Evolutionary conservation across 2,797 vertebrate species (phyloP).

Genomic region (Rhynchonycteris naso): DNA sequence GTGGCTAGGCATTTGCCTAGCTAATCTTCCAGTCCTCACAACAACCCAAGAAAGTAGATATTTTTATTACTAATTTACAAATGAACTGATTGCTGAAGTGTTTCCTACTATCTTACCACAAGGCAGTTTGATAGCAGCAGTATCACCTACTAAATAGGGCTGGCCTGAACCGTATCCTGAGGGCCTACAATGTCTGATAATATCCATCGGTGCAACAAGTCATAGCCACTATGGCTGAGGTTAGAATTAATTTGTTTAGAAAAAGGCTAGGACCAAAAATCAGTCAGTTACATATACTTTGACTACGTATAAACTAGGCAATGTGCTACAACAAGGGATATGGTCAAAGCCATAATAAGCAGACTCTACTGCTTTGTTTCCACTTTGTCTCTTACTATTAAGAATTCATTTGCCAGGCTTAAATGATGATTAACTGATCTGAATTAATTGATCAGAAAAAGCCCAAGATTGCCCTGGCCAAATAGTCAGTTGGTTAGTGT

Average conservation of each 20-base stretch:
- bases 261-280: not conserved
- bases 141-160: not conserved
- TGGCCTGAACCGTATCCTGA: not conserved
- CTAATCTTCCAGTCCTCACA: not conserved
- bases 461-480: no score
- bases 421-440: slow-evolving; percentile 3
- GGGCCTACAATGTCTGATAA: not conserved
- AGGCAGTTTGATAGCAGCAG: not conserved
- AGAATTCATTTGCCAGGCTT: slow-evolving; percentile 15
- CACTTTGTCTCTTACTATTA: slow-evolving; percentile 1
- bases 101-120: not conserved
- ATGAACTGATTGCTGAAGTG: not conserved
- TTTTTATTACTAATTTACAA: not conserved
- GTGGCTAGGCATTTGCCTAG: not conserved
- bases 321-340: not conserved
- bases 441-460: slow-evolving; percentile 39
- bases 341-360: not conserved
- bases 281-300: not conserved
- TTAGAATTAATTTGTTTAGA: slow-evolving; percentile 17
- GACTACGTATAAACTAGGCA: not conserved
- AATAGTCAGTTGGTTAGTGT: no score
- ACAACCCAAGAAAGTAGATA: not conserved
- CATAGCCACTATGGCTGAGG: not conserved
- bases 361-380: not conserved
- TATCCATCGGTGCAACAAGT: not conserved